Evolutionary conservation across 2,888 invertebrate genomes (phyloP).

Genomic region (Drosophila anceps): DNA sequence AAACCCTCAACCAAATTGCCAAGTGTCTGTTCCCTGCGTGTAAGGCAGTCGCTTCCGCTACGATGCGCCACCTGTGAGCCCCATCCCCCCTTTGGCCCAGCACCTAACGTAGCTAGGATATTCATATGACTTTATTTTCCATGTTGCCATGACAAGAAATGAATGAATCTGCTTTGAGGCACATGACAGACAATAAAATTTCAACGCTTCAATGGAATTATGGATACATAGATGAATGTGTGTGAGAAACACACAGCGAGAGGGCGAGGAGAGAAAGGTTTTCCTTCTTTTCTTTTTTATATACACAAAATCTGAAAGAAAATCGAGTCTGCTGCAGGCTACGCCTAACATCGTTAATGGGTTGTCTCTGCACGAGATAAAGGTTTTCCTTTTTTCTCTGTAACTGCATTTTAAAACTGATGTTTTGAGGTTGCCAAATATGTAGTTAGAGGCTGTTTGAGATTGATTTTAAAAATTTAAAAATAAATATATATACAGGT

Average conservation of each 20-base stretch:
- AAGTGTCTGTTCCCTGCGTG: conserved; percentile 1
- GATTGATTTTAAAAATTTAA: background rate
- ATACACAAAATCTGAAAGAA: conserved; percentile 1
- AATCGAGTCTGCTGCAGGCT: conserved; percentile 1
- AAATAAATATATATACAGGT: background rate
- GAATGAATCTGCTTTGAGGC: conserved; percentile 52
- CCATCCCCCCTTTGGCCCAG: background rate
- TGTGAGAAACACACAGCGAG: background rate
- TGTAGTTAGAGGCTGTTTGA: background rate
- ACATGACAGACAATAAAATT: conserved; percentile 75
- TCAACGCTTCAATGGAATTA: conserved; percentile 62
- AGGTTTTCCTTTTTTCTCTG: background rate
- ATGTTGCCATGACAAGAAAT: conserved; percentile 54
- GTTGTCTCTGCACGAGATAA: background rate
- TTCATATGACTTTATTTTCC: conserved; percentile 37
- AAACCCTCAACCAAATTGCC: conserved; percentile 16
- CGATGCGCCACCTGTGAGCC: background rate
- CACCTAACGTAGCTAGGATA: background rate
- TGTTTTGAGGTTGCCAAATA: background rate
- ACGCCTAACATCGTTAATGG: conserved; percentile 11
- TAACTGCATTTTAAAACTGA: background rate
- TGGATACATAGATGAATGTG: conserved; percentile 29
- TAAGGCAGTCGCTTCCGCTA: conserved; percentile 36
- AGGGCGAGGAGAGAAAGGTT: background rate
- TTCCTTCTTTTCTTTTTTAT: background rate